Base-by-base conservation (phyloP, 1,140 invertebrate species). In the Condylostylus longicornis region DNA sequence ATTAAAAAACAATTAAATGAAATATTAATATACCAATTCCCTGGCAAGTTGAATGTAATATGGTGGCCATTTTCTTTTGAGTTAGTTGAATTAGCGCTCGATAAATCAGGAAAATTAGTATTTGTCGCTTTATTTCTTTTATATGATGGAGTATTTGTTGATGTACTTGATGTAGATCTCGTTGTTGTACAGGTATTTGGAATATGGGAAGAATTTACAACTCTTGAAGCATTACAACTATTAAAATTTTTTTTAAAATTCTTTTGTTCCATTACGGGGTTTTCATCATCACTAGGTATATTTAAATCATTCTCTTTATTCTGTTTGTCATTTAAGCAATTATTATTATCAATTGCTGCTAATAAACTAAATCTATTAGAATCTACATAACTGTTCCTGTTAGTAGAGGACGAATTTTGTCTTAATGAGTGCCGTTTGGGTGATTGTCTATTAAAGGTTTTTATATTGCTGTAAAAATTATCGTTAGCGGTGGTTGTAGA, bases 381-480 rank as follows among this genome's bases (percentile, higher is more conserved):
- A 37, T 42, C 14, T 38, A 34, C 3, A 30, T 20, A 32, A 15
- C 35, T n/a, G 21, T 29, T 27, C 45, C 42, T 12, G 25, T 42
- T 18, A 51, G 45, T 1, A 40, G 44, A 2, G 42, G 42, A 14
- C 23, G 35, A 0, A 48, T 38, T 18, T 43, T 40, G 6, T 41
- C 44, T 28, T 48, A n/a, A n/a, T n/a, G n/a, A 5, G 46, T 44
- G 13, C 42, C 46, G 12, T n/a, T 36, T 46, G 0, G 50, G 18
- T 2, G 46, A 34, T 13, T 47, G 35, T 20, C 27, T 37, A 2
- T 44, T 15, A 5, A 44, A 43, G 17, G 43, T 42, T 33, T 46
- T 50, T 15, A 48, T 43, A 13, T 41, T 48, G 48, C 48, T 14
- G 50, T 48, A 15, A 44, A 35, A 37, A 52, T 48, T 38, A 52